These are phyloP conservation scores for Leptopilina boulardi DNA, from an alignment of 1,140 invertebrate genomes.

Conservation along the genomic window DNA sequence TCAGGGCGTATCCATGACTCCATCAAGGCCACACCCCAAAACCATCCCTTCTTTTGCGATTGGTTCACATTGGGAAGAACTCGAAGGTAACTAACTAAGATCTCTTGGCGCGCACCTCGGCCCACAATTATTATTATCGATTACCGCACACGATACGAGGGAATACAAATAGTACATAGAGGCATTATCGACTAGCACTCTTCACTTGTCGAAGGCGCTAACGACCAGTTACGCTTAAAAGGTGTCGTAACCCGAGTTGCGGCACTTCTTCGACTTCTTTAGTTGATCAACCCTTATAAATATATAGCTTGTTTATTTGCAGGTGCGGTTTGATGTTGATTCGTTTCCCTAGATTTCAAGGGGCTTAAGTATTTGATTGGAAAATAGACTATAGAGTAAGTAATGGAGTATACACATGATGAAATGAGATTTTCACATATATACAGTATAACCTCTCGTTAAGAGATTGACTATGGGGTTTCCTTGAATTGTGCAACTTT, in stretches of 20 bases:
- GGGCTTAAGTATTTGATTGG: conserved; percentile 20
- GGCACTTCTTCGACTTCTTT: conserved; percentile 14
- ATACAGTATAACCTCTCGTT: too few relatives aligned
- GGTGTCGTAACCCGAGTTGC: conserved; percentile 29
- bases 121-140: conserved; percentile 67
- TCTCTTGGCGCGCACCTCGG: conserved; percentile 34
- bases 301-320: background rate
- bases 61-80: background rate
- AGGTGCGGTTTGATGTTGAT: conserved; percentile 16
- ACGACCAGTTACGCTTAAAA: conserved; percentile 34
- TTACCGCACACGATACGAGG: conserved; percentile 55
- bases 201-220: conserved; percentile 45
- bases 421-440: background rate
- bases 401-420: background rate
- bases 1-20: background rate
- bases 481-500: too few relatives aligned
- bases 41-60: conserved; percentile 25
- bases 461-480: too few relatives aligned
- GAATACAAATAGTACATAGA: conserved; percentile 61
- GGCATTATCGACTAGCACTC: conserved; percentile 41
- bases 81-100: conserved; percentile 18
- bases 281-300: conserved; percentile 11
- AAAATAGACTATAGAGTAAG: background rate
- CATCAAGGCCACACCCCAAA: conserved; percentile 13
- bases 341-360: background rate